phyloP scores from a whole-genome alignment of 92 coral and sea anemone species.

The Pocillopora meandrina region DNA sequence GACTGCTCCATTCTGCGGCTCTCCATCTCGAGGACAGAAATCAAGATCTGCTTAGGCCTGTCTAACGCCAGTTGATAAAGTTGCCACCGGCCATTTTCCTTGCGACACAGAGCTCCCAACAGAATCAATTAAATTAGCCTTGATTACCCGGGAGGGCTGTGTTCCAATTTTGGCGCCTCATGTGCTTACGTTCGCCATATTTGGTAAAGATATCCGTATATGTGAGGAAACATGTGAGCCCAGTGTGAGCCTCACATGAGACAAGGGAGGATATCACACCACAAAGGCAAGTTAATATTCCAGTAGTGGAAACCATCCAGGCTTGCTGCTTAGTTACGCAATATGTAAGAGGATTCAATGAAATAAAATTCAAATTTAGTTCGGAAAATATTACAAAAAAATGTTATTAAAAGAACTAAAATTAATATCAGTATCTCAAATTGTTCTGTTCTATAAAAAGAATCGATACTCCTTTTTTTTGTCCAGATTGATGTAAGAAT shows the following conservation, averaged over 20 bases:
- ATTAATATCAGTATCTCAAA: too few species aligned
- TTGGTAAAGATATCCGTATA: constrained; percentile 25
- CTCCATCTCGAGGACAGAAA: not conserved
- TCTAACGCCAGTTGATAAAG: constrained; percentile 2
- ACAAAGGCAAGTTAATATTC: too few species aligned
- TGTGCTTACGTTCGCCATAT: constrained; percentile 44
- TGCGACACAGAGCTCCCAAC: constrained; percentile 1
- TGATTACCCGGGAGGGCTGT: constrained; percentile 23
- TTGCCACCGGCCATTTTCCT: constrained; percentile 1
- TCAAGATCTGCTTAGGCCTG: not conserved
- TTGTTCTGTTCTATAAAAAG: too few species aligned
- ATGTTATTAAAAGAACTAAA: too few species aligned
- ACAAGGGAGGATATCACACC: not conserved
- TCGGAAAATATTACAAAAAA: too few species aligned
- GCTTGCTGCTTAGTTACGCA: too few species aligned
- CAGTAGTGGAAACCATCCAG: not conserved
- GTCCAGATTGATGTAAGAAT: too few species aligned
- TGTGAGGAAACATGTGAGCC: constrained; percentile 26
- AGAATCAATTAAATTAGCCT: not conserved
- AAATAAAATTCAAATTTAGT: too few species aligned
- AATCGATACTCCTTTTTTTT: too few species aligned
- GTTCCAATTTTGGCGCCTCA: constrained; percentile 41
- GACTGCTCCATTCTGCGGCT: constrained; percentile 18
- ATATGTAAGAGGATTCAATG: too few species aligned
- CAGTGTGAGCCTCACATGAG: constrained; percentile 42